These are phyloP conservation scores for Gymnosoma rotundatum DNA, from an alignment of 2,888 invertebrate species.

Conservation along the genomic window DNA sequence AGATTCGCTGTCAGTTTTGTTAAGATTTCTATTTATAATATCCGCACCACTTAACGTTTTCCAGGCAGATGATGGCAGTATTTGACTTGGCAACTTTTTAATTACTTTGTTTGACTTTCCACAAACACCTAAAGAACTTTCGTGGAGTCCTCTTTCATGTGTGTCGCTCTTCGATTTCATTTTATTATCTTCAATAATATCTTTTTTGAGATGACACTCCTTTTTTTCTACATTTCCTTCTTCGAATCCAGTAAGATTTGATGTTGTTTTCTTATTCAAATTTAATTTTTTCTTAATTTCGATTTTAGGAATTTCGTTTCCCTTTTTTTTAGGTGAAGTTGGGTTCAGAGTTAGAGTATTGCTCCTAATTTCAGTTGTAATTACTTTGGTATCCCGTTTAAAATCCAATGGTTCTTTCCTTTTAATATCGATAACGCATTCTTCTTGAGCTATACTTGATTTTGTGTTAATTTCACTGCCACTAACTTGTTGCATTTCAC, in stretches of 20 bases:
- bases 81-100: conserved; percentile 4
- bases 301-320: background rate
- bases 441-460: background rate
- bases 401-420: background rate
- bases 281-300: background rate
- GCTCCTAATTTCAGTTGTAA: conserved; percentile 8
- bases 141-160: background rate
- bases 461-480: background rate
- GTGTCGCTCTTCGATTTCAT: background rate
- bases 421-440: background rate
- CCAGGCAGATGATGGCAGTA: conserved; percentile 70
- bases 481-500: background rate
- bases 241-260: background rate
- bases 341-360: background rate
- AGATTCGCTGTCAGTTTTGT: conserved; percentile 35
- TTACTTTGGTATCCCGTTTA: background rate
- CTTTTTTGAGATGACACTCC: background rate
- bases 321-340: conserved; percentile 6
- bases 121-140: background rate
- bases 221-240: conserved; percentile 12
- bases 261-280: background rate
- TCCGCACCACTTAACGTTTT: conserved; percentile 71
- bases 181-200: conserved; percentile 9
- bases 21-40: conserved; percentile 69
- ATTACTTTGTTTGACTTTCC: background rate